Base-by-base conservation (phyloP, 2,888 invertebrate genomes). In the Melangyna quadrimaculata region DNA sequence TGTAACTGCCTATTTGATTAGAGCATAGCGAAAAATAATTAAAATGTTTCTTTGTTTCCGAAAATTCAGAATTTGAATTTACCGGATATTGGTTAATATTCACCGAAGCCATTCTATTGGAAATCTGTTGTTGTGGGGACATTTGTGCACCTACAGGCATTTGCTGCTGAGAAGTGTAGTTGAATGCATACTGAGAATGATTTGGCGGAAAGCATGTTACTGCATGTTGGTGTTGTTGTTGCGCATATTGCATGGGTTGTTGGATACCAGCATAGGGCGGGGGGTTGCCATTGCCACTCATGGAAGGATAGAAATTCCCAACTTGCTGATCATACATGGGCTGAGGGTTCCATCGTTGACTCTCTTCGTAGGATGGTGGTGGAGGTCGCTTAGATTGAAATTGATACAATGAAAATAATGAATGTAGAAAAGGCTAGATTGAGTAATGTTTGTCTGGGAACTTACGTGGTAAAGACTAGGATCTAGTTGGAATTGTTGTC, bases 281-380 rank as follows among this genome's bases (percentile, higher is more conserved):
- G 22, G 74, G 63, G 27, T 87, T 81, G 5, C 74, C 65, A 70
- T 87, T 81, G 5, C 74, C 65, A 70, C 80, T 59, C 70, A 72
- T n/a, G 9, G 70, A 37, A 40, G 74, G 59, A 77, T 78, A 77
- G 45, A 55, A 55, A 77, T 77, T 74, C 9, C 63, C 55, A 14
- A 17, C 55, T 37, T 72, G 78, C 17, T 74, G 69, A 10, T 69
- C n/a, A 57, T 61, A 80, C 78, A 63, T 75, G 4, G 77, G 81
- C 19, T 80, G 59, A 12, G 59, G 69, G 35, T 84, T 72, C 88
- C 88, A 87, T 69, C 88, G 89, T 79, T 91, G 90, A 22, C 91
- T 90, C 61, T 92, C 91, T 65, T 92, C 91, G 63, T 92, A 92
- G 1, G 91, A 87, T 2, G 91, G 91, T 2, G 92, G 92, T 3